A percentile compares a stretch with the other conserved stretches of the same genome.
These are phyloP conservation scores for Bombus picipes DNA, from an alignment of 1,140 invertebrate genomes.

Conservation along the genomic window DNA sequence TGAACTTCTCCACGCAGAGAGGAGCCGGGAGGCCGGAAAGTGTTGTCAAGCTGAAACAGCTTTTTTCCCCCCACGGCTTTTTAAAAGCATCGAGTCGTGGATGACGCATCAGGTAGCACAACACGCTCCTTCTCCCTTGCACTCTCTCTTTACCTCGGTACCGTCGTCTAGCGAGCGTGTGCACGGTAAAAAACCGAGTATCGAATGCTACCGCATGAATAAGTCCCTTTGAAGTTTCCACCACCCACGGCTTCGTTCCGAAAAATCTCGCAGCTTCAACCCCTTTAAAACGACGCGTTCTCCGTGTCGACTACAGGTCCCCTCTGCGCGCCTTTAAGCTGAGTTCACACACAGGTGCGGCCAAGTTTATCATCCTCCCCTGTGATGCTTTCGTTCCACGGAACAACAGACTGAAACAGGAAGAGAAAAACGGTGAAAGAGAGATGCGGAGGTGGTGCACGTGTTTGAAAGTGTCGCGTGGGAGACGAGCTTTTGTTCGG, in stretches of 20 bases:
- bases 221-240: conserved; percentile 61
- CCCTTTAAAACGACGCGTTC: conserved; percentile 2
- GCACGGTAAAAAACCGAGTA: conserved; percentile 53
- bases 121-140: not conserved
- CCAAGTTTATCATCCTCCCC: not conserved
- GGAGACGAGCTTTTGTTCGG: not conserved
- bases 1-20: conserved; percentile 40
- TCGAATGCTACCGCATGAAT: conserved; percentile 59
- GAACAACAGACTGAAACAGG: not conserved
- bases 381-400: not conserved
- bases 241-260: conserved; percentile 26
- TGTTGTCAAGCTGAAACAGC: conserved; percentile 53
- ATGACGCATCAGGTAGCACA: conserved; percentile 53
- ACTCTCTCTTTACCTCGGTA: not conserved
- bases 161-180: conserved; percentile 5
- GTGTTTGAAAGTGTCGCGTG: not conserved
- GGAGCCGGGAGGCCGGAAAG: conserved; percentile 36
- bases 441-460: not conserved
- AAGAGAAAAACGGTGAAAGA: not conserved
- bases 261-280: conserved; percentile 43
- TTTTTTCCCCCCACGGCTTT: conserved; percentile 24
- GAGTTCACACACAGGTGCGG: not conserved
- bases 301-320: not conserved
- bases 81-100: conserved; percentile 49
- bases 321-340: not conserved